Evolutionary conservation across 2,113 vertebrate species (phyloP).

Genomic region (Periophthalmus modestus): DNA sequence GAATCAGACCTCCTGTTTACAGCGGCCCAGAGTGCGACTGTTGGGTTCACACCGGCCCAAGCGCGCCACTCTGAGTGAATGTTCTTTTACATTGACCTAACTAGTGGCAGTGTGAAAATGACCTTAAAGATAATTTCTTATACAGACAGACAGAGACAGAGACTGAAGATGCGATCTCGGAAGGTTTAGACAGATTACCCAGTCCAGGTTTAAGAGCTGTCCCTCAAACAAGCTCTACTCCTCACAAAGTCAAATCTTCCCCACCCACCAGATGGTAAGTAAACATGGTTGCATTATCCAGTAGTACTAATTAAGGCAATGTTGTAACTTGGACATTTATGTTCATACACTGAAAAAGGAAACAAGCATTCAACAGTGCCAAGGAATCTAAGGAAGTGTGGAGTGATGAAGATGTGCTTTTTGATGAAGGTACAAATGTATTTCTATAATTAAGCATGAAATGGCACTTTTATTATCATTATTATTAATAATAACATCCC

Average conservation of each 20-base stretch:
- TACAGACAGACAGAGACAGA: conserved; percentile 22
- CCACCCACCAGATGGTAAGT: conserved; percentile 42
- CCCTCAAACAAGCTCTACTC: conserved; percentile 53
- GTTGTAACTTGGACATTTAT: background rate
- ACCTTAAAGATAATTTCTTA: too few relatives aligned
- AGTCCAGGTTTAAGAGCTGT: rapidly evolving
- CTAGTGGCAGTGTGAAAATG: too few relatives aligned
- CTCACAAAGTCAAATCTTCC: conserved; percentile 13
- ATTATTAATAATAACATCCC: background rate
- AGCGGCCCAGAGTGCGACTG: too few relatives aligned
- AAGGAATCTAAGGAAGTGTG: conserved; percentile 59
- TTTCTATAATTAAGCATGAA: background rate
- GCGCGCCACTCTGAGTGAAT: too few relatives aligned
- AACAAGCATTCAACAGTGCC: conserved; percentile 12
- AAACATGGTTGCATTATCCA: background rate
- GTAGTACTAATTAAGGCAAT: background rate
- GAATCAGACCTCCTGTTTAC: too few relatives aligned
- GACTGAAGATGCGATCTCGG: background rate
- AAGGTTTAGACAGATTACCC: background rate
- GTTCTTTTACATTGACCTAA: too few relatives aligned
- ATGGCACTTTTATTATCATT: too few relatives aligned
- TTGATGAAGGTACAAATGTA: background rate
- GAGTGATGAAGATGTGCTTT: conserved; percentile 64
- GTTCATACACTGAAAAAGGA: conserved; percentile 40
- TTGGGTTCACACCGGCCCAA: too few relatives aligned